Evolutionary conservation across 23 tunicate genomes (phyloP).

Genomic region (Diplosoma virens): DNA sequence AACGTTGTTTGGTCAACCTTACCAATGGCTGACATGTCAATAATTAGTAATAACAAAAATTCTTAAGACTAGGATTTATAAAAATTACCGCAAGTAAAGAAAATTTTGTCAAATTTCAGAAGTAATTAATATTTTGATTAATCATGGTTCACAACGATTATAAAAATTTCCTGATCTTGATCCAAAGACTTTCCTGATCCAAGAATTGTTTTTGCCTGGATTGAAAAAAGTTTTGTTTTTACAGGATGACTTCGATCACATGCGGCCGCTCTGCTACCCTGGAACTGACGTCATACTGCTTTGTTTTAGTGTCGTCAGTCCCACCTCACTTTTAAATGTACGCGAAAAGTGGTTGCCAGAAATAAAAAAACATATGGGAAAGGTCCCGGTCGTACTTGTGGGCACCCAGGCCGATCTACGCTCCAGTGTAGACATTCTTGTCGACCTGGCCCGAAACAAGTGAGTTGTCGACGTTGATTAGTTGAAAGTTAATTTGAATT

Average conservation of each 20-base stretch:
- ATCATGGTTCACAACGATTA: no score
- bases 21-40: no score
- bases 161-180: no score
- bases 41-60: no score
- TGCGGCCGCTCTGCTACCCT: conserved; percentile 86
- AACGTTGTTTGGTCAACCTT: no score
- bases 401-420: conserved; percentile 90
- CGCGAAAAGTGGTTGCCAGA: conserved; percentile 89
- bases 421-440: conserved; percentile 57
- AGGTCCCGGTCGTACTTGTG: conserved; percentile 83
- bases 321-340: conserved; percentile 65
- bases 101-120: no score
- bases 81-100: no score
- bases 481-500: background rate
- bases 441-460: conserved; percentile 69
- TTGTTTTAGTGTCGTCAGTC: conserved; percentile 88
- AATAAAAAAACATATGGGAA: conserved; percentile 47
- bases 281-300: conserved; percentile 77
- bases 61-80: no score
- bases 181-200: no score
- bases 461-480: conserved; percentile 6
- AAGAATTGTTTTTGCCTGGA: no score
- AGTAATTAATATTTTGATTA: no score
- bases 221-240: conserved; percentile 15
- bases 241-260: conserved; percentile 84